These are phyloP conservation scores for Drosophila busckii DNA, from an alignment of 1,140 invertebrate species.

Conservation along the genomic window DNA sequence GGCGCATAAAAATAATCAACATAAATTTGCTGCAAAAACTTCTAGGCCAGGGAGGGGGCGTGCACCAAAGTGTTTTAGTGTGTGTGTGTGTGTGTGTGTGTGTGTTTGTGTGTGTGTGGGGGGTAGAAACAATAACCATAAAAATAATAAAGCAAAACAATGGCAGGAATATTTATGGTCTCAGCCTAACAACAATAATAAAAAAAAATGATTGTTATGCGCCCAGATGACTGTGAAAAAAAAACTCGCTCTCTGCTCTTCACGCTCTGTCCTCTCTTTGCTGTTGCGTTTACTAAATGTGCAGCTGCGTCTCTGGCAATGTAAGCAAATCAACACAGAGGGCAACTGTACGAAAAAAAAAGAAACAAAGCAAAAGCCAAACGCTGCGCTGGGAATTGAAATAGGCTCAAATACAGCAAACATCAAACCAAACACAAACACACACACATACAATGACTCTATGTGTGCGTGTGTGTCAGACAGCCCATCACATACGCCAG, in stretches of 20 bases:
- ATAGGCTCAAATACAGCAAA: constrained; percentile 35
- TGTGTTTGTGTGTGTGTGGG: neutral
- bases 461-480: too few species aligned
- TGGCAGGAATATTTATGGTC: constrained; percentile 69
- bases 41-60: constrained; percentile 30
- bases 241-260: constrained; percentile 3
- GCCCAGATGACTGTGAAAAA: constrained; percentile 67
- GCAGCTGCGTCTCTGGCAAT: constrained; percentile 56
- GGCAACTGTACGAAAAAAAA: constrained; percentile 39
- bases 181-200: constrained; percentile 5
- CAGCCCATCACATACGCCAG: constrained; percentile 30
- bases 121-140: constrained; percentile 68
- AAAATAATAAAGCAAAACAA: constrained; percentile 77
- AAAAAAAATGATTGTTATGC: constrained; percentile 44
- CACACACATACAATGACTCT: neutral
- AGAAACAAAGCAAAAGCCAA: constrained; percentile 53
- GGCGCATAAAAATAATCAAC: constrained; percentile 76
- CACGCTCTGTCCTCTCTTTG: neutral
- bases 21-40: too few species aligned
- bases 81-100: neutral
- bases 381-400: constrained; percentile 50
- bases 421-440: constrained; percentile 14
- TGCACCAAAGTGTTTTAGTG: too few species aligned
- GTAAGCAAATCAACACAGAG: constrained; percentile 68
- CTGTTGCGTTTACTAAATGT: constrained; percentile 34